These are phyloP conservation scores for Sabatieria punctata DNA, from an alignment of 2,888 invertebrate genomes.

Conservation along the genomic window DNA sequence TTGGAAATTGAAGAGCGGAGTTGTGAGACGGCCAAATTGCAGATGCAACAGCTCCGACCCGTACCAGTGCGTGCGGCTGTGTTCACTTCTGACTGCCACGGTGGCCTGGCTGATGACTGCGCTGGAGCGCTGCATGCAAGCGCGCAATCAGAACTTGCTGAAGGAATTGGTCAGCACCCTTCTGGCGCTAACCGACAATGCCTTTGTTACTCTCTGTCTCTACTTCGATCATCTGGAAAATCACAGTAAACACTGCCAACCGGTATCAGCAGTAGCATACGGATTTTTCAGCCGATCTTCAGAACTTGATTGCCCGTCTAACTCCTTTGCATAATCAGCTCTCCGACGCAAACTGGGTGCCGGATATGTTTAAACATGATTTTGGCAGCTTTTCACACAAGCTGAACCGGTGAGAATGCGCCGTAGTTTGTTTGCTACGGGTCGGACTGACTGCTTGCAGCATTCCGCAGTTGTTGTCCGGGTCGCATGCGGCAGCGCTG, in stretches of 20 bases:
- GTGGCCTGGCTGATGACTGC: constrained; percentile 2
- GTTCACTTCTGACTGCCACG: neutral
- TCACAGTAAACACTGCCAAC: constrained; percentile 3
- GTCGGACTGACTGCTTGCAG: no score
- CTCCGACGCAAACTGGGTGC: neutral
- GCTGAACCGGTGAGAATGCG: neutral
- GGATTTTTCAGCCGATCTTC: no score
- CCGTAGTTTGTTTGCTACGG: neutral
- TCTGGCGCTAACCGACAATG: neutral
- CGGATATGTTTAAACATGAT: neutral
- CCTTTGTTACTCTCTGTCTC: constrained; percentile 8
- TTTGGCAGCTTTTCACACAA: neutral
- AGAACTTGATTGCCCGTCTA: neutral
- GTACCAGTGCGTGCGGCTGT: constrained; percentile 3
- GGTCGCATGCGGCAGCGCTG: no score
- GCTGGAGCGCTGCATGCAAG: neutral
- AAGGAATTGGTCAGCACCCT: constrained; percentile 1
- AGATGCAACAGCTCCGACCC: constrained; percentile 5
- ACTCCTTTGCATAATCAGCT: neutral
- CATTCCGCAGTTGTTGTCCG: no score
- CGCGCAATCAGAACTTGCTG: neutral
- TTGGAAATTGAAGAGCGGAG: no score
- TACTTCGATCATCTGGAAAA: constrained; percentile 8
- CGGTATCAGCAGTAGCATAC: neutral
- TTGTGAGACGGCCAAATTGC: no score